Percentiles rank a stretch among this genome's conserved stretches.
These are phyloP conservation scores for Drosophila incognita DNA, from an alignment of 2,888 invertebrate species.

Conservation along the genomic window DNA sequence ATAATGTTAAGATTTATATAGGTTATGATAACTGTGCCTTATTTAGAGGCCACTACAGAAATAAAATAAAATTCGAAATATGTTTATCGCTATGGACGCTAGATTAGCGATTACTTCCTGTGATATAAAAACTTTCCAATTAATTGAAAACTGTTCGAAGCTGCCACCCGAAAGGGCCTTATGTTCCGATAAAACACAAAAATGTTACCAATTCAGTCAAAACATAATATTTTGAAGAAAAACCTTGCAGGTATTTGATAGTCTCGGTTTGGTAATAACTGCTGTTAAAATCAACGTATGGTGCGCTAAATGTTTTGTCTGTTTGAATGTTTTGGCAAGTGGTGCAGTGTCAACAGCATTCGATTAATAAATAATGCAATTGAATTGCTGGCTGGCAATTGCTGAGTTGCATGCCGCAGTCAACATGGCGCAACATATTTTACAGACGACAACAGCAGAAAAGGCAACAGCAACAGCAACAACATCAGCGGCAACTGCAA, in stretches of 20 bases:
- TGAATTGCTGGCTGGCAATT: conserved; percentile 58
- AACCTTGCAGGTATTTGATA: neutral
- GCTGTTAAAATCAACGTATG: conserved; percentile 11
- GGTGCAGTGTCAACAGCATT: conserved; percentile 65
- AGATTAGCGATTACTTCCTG: neutral
- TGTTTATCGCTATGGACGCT: too few species aligned
- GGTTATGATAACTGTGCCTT: too few species aligned
- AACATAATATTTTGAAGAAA: neutral
- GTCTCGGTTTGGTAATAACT: conserved; percentile 2
- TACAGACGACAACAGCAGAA: conserved; percentile 39
- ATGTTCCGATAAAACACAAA: neutral
- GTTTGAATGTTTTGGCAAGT: conserved; percentile 28
- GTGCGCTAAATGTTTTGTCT: conserved; percentile 14
- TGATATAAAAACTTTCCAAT: neutral
- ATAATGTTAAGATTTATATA: neutral
- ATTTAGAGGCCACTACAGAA: too few species aligned
- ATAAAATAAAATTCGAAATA: too few species aligned
- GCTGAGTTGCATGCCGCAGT: conserved; percentile 38
- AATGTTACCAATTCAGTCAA: neutral
- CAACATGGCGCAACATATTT: conserved; percentile 53
- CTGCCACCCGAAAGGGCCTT: neutral
- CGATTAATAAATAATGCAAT: conserved; percentile 72
- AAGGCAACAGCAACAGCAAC: neutral
- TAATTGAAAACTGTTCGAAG: neutral
- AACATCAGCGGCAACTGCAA: conserved; percentile 21